Conservation (phyloP, 2,797 vertebrate species). For the Sebastes hubbsi region DNA sequence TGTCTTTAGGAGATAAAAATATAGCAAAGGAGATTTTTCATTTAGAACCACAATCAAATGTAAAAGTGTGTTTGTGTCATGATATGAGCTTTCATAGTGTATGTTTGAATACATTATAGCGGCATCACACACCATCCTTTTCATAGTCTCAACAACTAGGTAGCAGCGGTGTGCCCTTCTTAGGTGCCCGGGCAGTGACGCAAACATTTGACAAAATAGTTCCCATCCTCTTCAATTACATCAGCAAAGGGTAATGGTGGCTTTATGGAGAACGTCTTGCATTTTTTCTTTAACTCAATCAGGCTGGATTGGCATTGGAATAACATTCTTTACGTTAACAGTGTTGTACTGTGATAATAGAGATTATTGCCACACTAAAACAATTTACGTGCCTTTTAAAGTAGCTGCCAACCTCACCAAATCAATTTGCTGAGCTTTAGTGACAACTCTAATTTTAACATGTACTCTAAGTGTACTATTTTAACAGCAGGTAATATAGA, state of each 20-base stretch:
- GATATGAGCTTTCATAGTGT: neutral
- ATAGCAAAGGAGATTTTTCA: neutral
- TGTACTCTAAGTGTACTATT: neutral
- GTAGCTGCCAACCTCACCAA: neutral
- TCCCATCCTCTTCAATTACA: neutral
- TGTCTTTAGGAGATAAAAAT: neutral
- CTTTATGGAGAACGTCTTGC: neutral
- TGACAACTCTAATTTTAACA: neutral
- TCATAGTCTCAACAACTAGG: neutral
- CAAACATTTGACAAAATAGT: neutral
- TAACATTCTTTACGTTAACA: neutral
- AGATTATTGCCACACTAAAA: neutral
- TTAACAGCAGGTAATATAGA: neutral
- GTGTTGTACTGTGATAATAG: neutral
- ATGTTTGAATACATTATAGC: neutral
- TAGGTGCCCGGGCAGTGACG: neutral
- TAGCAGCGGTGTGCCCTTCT: neutral
- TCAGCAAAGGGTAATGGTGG: neutral
- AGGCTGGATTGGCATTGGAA: neutral
- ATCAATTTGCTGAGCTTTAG: neutral
- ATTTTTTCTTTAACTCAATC: neutral
- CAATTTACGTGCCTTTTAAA: neutral
- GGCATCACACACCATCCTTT: neutral
- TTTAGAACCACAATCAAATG: neutral
- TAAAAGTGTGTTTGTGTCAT: neutral